Evolutionary conservation across 1,140 invertebrate species (phyloP), one percentile per base, ranked within the genome.

Genomic region (Stegodyphus mimosarum): DNA sequence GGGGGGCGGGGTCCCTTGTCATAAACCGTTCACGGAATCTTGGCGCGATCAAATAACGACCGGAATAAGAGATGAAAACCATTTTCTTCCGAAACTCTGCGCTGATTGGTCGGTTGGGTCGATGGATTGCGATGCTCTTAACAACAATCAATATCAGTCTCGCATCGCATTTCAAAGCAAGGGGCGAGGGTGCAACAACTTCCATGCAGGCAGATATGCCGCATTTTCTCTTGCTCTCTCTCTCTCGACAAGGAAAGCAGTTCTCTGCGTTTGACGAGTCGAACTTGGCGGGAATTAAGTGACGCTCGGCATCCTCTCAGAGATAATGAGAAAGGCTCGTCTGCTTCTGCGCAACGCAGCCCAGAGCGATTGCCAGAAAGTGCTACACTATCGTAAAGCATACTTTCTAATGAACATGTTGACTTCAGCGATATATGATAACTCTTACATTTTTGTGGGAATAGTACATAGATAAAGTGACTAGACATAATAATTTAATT

Each of bases 21-120:
- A 67, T 66, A 77, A 77, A 67, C 60, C 73, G 53, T 75, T 75
- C 55, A 51, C 13, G 55, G 73, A 60, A 75, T 77, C 49, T 77
- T 66, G 55, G 76, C 76, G 76, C 76, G 66, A 78, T 78, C 76
- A 69, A 78, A 52, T 78, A 78, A 78, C 76, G 66, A 78, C 49
- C 76, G 33, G 63, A 77, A 64, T 77, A 10, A 67, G 76, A 78
- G 76, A 67, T 51, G 63, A 67, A 69, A 55, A 51, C 66, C 76
- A 69, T 78, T 69, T 69, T 69, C 66, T 78, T 78, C 1, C 64
- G 64, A 67, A 18, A 18, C 55, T 9, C 63, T 55, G 66, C 66
- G 66, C 76, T 78, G 76, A 69, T 18, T 67, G 64, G 64, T 48
- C 76, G 60, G 60, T 49, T 63, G 7, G 60, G 60, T 50, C 55